These are phyloP conservation scores for Mamestra configurata DNA, from an alignment of 1,140 invertebrate genomes.

Conservation along the genomic window DNA sequence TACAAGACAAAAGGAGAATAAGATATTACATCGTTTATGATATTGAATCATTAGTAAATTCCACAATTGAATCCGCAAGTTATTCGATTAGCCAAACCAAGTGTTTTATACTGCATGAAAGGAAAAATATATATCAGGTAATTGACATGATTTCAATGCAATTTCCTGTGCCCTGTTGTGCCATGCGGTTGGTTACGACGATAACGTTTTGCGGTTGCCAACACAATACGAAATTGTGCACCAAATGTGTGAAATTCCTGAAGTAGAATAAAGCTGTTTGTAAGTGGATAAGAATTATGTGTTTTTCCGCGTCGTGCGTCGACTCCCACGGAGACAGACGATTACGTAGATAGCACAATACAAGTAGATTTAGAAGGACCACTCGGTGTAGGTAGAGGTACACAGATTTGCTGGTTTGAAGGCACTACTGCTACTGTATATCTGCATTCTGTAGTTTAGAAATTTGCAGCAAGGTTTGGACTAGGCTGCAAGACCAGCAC, in stretches of 20 bases:
- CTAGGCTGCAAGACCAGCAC: too few species aligned
- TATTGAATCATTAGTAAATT: not conserved
- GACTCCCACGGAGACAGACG: not conserved
- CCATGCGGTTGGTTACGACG: not conserved
- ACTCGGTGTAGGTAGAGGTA: not conserved
- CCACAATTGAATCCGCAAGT: not conserved
- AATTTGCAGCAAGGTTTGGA: too few species aligned
- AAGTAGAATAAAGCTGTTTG: not conserved
- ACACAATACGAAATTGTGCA: not conserved
- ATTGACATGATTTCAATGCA: not conserved
- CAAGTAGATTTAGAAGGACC: not conserved
- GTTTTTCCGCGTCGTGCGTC: slow-evolving; percentile 27
- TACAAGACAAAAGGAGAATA: not conserved
- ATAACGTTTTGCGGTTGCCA: not conserved
- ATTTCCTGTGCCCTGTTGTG: slow-evolving; percentile 7
- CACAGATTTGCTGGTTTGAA: not conserved
- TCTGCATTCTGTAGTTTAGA: too few species aligned
- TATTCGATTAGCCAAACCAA: not conserved
- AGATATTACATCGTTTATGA: not conserved
- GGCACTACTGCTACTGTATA: too few species aligned
- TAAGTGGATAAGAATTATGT: slow-evolving; percentile 29
- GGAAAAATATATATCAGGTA: not conserved
- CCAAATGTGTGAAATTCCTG: not conserved
- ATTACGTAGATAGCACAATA: slow-evolving; percentile 1
- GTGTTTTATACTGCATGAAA: not conserved